These are phyloP conservation scores for Gymnothorax reevesii DNA, from an alignment of 2,797 vertebrate species.

Conservation along the genomic window DNA sequence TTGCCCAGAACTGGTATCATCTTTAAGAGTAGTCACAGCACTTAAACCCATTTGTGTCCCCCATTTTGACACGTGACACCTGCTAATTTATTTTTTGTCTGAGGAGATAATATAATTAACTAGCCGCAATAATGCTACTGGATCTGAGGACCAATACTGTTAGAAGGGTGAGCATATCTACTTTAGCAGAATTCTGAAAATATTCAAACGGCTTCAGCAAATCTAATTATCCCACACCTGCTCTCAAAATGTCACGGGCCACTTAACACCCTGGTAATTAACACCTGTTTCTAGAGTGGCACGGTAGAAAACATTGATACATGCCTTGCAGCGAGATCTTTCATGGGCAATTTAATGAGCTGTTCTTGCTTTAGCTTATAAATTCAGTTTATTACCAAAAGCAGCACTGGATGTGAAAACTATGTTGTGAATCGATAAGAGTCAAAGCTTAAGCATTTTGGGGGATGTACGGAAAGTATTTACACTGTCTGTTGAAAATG, in stretches of 20 bases:
- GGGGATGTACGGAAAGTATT: neutral
- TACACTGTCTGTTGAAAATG: neutral
- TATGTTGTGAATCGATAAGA: neutral
- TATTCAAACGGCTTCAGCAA: neutral
- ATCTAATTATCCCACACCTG: conserved; percentile 28
- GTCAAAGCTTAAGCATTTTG: neutral
- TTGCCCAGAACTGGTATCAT: conserved; percentile 38
- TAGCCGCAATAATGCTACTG: neutral
- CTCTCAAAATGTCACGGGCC: conserved; percentile 27
- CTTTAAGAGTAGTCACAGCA: conserved; percentile 23
- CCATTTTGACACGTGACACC: neutral
- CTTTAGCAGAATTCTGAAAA: neutral
- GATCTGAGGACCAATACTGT: neutral
- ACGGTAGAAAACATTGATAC: conserved; percentile 16
- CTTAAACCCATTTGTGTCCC: conserved; percentile 19
- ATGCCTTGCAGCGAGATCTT: neutral
- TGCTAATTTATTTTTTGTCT: neutral
- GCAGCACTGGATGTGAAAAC: neutral
- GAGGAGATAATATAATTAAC: conserved; percentile 16
- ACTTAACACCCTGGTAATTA: conserved; percentile 27
- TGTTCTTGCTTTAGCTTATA: neutral
- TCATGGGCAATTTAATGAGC: neutral
- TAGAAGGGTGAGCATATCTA: neutral
- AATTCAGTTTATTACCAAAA: neutral
- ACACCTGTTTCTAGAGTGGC: conserved; percentile 17